Conservation (phyloP, 2,113 vertebrate species). For the Podiceps cristatus region DNA sequence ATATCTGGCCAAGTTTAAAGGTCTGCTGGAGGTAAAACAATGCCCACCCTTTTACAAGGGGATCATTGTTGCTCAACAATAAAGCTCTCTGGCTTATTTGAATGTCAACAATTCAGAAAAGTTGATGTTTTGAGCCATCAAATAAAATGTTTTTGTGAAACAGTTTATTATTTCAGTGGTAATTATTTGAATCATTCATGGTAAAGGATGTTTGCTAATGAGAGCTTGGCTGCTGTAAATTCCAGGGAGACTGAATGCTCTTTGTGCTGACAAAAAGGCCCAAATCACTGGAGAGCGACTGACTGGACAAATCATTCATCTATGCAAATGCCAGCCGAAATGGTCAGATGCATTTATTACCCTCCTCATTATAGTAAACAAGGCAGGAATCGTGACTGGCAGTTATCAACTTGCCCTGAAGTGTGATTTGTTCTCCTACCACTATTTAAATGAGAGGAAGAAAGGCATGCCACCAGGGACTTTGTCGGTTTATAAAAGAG, state of each 20-base stretch:
- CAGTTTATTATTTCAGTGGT: slow-evolving; percentile 90
- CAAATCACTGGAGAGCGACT: slow-evolving; percentile 87
- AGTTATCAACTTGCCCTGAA: slow-evolving; percentile 88
- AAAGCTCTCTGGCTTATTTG: slow-evolving; percentile 85
- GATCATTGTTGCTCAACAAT: slow-evolving; percentile 82
- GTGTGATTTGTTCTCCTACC: slow-evolving; percentile 86
- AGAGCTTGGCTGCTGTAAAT: slow-evolving; percentile 87
- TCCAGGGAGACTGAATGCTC: slow-evolving; percentile 89
- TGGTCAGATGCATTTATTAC: slow-evolving; percentile 91
- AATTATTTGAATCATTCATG: slow-evolving; percentile 93
- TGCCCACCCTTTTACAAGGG: slow-evolving; percentile 84
- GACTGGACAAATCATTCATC: slow-evolving; percentile 94
- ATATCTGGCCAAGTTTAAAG: slow-evolving; percentile 84
- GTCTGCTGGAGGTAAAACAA: slow-evolving; percentile 86
- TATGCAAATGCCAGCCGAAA: slow-evolving; percentile 94
- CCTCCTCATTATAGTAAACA: slow-evolving; percentile 90
- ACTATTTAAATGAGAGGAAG: slow-evolving; percentile 87
- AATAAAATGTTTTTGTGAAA: slow-evolving; percentile 91
- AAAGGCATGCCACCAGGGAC: slow-evolving; percentile 86
- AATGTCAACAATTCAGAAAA: slow-evolving; percentile 90
- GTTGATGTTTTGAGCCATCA: slow-evolving; percentile 88
- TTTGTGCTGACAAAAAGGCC: slow-evolving; percentile 93
- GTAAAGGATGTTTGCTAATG: slow-evolving; percentile 92
- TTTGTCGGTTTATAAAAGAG: slow-evolving; percentile 86
- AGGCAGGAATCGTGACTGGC: slow-evolving; percentile 88